phyloP scores from a whole-genome alignment of 1,140 invertebrate genomes.

The Parasteatoda tepidariorum region DNA sequence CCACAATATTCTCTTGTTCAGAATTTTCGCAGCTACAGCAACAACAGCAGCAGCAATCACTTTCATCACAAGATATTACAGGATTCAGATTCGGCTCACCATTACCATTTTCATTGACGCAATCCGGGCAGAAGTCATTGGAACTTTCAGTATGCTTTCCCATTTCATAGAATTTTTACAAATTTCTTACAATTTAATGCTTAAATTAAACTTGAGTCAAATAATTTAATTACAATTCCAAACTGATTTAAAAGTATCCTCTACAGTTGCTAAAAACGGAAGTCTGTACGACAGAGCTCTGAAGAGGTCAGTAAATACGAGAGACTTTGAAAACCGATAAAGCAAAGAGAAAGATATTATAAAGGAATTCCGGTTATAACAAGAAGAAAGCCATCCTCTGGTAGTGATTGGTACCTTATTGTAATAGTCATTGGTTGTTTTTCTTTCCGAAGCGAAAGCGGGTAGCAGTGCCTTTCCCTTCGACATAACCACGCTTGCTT shows the following conservation, averaged over 20 bases:
- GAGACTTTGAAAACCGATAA: background rate
- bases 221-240: background rate
- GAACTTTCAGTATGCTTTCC: background rate
- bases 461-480: constrained; percentile 24
- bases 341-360: background rate
- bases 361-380: constrained; percentile 25
- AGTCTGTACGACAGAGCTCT: background rate
- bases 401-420: constrained; percentile 22
- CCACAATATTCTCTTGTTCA: background rate
- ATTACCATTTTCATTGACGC: background rate
- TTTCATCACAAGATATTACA: background rate
- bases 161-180: background rate
- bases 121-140: constrained; percentile 15
- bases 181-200: background rate
- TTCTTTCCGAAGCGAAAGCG: constrained; percentile 12
- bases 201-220: background rate
- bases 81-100: background rate
- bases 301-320: background rate
- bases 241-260: background rate
- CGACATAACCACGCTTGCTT: background rate
- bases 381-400: constrained; percentile 27
- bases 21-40: background rate
- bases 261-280: background rate
- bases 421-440: constrained; percentile 26
- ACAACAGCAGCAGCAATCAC: constrained; percentile 23